These are phyloP conservation scores for Euphydryas editha DNA, from an alignment of 2,888 invertebrate genomes.

Conservation along the genomic window DNA sequence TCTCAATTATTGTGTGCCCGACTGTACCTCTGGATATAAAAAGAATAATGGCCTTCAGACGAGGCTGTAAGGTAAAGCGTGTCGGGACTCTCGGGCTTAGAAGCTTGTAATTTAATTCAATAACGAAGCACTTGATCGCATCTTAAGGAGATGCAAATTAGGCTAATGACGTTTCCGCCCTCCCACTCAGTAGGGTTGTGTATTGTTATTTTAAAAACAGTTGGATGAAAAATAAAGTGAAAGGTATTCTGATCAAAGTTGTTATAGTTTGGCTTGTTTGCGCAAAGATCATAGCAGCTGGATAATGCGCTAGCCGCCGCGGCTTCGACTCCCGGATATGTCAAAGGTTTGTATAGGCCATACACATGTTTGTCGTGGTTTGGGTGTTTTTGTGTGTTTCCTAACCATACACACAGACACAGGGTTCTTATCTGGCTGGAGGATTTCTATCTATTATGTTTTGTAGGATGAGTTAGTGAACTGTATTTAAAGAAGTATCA, in stretches of 20 bases:
- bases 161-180: slow-evolving; percentile 32
- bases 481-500: no score
- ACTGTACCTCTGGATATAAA: not conserved
- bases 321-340: no score
- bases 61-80: slow-evolving; percentile 14
- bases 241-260: not conserved
- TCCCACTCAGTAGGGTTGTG: slow-evolving; percentile 30
- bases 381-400: no score
- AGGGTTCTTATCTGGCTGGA: no score
- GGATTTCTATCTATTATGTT: no score
- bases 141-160: slow-evolving; percentile 39
- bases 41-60: slow-evolving; percentile 16
- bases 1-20: not conserved
- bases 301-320: no score
- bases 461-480: no score
- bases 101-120: slow-evolving; percentile 41
- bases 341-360: no score
- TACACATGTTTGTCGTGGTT: no score
- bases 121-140: slow-evolving; percentile 33
- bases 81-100: slow-evolving; percentile 20
- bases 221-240: not conserved
- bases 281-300: no score
- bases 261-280: no score
- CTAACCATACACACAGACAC: no score
- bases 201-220: not conserved